Conservation (phyloP, 1,140 invertebrate genomes). For the Drosophila simulans region DNA sequence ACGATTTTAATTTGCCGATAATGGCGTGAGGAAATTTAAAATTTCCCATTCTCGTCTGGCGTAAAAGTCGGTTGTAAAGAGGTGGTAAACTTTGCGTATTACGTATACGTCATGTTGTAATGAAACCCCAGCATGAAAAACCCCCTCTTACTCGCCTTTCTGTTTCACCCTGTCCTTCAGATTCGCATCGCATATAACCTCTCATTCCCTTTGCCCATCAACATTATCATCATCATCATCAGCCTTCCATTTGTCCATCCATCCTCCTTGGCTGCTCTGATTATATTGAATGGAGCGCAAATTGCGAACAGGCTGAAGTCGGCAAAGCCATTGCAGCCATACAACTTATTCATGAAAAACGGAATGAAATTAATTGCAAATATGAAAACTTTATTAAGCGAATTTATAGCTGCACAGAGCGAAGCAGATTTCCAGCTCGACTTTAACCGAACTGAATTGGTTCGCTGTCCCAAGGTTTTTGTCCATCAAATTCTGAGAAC, state of each 20-base stretch:
- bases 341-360: conserved; percentile 73
- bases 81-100: conserved; percentile 45
- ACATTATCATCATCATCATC: not conserved
- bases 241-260: conserved; percentile 24
- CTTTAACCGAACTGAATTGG: conserved; percentile 6
- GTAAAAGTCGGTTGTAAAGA: conserved; percentile 22
- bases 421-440: conserved; percentile 2
- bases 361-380: conserved; percentile 76
- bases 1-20: conserved; percentile 59
- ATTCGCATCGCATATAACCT: not conserved
- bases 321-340: conserved; percentile 36
- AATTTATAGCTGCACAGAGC: conserved; percentile 56
- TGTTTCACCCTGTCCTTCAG: not conserved
- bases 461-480: conserved; percentile 6
- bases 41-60: conserved; percentile 11
- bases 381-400: conserved; percentile 77
- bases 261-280: conserved; percentile 41
- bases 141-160: conserved; percentile 2
- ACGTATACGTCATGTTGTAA: conserved; percentile 65
- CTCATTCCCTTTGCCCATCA: not conserved
- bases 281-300: conserved; percentile 73
- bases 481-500: conserved; percentile 22
- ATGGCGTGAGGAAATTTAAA: conserved; percentile 42
- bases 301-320: conserved; percentile 60
- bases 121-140: conserved; percentile 28